These are phyloP conservation scores for Cyanistes caeruleus DNA, from an alignment of 2,113 vertebrate species.

Conservation along the genomic window DNA sequence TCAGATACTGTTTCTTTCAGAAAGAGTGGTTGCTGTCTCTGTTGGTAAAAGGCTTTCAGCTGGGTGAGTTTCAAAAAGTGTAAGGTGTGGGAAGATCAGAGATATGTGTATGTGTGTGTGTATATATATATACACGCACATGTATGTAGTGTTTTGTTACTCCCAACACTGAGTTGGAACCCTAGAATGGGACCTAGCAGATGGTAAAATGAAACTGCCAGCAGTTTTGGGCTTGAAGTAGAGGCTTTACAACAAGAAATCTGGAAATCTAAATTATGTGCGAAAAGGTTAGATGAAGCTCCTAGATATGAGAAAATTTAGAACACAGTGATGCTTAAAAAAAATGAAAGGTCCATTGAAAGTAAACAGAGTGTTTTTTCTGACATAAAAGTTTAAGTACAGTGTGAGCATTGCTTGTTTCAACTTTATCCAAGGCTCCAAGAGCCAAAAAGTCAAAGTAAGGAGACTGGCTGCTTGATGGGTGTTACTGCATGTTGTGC, in stretches of 20 bases:
- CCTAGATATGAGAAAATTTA: neutral
- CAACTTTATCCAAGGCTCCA: neutral
- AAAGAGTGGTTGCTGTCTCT: neutral
- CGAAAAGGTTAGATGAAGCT: neutral
- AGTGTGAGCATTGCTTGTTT: neutral
- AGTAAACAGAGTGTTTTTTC: neutral
- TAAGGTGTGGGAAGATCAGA: neutral
- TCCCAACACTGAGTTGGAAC: neutral
- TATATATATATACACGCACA: neutral
- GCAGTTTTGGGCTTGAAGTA: neutral
- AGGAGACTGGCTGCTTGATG: neutral
- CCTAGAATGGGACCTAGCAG: neutral
- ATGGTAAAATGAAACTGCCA: conserved; percentile 6
- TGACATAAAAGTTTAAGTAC: neutral
- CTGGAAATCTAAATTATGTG: neutral
- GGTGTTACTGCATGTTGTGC: neutral
- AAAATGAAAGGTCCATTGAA: neutral
- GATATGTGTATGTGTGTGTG: rapidly evolving
- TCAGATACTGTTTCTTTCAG: neutral
- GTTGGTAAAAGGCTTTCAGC: neutral
- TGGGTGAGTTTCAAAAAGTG: neutral
- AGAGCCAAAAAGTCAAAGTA: neutral
- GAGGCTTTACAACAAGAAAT: conserved; percentile 11
- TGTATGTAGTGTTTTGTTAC: neutral
- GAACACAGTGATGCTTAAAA: neutral